Evolutionary conservation across 37 sponge, comb jelly and placozoan species (phyloP).

Genomic region (Mnemiopsis leidyi): DNA sequence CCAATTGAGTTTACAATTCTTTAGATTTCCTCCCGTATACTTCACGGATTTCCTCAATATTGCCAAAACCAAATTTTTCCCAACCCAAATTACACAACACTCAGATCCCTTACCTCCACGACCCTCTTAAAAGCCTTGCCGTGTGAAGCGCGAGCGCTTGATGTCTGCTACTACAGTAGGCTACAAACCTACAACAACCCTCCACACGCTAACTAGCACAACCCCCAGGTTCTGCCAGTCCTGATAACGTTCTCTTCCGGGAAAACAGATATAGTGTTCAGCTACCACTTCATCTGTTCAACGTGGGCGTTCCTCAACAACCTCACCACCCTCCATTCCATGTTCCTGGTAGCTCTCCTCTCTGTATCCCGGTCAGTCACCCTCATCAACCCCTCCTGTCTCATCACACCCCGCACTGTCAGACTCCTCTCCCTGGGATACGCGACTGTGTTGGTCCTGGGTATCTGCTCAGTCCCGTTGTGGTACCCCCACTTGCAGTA

Average conservation of each 20-base stretch:
- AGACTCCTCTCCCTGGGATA: background rate
- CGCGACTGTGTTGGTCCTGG: background rate
- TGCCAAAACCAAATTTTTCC: no score
- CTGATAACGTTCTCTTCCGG: background rate
- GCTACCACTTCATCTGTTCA: background rate
- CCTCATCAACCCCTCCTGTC: background rate
- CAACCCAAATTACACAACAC: no score
- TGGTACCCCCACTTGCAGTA: background rate
- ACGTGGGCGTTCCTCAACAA: background rate
- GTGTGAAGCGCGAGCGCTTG: no score
- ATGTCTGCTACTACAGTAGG: no score
- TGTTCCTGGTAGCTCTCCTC: background rate
- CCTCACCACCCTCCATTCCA: background rate
- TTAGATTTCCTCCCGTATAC: no score
- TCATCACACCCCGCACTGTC: background rate
- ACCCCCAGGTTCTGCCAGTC: background rate
- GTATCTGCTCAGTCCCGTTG: background rate
- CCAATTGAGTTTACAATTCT: no score
- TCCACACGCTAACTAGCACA: no score
- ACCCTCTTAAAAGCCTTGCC: no score
- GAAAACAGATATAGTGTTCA: background rate
- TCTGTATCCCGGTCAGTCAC: background rate
- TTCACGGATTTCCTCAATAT: no score
- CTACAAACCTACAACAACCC: no score
- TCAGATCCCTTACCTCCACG: no score